Evolutionary conservation across 2,113 vertebrate species (phyloP).

Genomic region (Salvelinus namaycush): DNA sequence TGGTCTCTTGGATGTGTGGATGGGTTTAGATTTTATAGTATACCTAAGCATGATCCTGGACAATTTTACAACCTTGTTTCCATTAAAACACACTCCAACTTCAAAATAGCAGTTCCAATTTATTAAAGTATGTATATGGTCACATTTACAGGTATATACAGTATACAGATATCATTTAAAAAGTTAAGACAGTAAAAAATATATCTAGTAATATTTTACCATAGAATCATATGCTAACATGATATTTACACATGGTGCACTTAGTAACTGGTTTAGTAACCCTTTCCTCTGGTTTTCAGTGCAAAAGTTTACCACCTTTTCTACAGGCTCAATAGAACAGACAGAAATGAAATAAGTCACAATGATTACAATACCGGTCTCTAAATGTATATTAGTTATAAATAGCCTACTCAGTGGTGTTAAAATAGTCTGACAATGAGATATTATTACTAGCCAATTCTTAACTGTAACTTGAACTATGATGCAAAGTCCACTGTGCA

Average conservation of each 20-base stretch:
- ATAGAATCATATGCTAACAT: slow-evolving; percentile 26
- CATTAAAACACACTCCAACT: background rate
- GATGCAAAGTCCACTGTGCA: background rate
- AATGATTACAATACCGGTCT: slow-evolving; percentile 56
- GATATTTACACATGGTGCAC: slow-evolving; percentile 57
- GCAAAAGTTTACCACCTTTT: slow-evolving; percentile 47
- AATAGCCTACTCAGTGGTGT: background rate
- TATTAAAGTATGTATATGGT: slow-evolving; percentile 52
- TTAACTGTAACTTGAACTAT: background rate
- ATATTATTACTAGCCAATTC: background rate
- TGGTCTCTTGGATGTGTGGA: background rate
- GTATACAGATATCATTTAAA: slow-evolving; percentile 42
- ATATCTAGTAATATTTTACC: slow-evolving; percentile 13
- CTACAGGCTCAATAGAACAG: slow-evolving; percentile 5
- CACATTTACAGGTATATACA: slow-evolving; percentile 57
- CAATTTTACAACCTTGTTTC: background rate
- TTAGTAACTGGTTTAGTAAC: slow-evolving; percentile 32
- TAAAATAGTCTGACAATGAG: background rate
- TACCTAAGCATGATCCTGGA: background rate
- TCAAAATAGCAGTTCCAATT: slow-evolving; percentile 35
- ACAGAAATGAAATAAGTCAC: slow-evolving; percentile 41
- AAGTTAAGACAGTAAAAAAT: slow-evolving; percentile 27
- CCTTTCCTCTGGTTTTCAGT: slow-evolving; percentile 49
- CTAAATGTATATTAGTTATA: slow-evolving; percentile 7
- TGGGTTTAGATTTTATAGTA: background rate